phyloP scores from a whole-genome alignment of 2,113 vertebrate genomes.

The Nettapus auritus region DNA sequence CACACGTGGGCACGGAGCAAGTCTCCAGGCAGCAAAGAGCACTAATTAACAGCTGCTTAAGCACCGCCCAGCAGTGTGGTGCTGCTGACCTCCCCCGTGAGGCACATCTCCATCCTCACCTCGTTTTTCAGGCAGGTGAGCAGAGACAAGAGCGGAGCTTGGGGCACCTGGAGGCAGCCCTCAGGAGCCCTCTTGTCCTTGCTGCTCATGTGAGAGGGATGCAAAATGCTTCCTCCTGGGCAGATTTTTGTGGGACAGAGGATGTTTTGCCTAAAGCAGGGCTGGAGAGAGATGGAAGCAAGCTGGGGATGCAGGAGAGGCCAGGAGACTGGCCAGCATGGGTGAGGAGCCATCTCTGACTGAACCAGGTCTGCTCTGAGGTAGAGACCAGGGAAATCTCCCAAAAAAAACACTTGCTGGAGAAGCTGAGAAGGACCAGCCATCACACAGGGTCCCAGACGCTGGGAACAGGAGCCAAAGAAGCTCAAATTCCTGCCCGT shows the following conservation, averaged over 20 bases:
- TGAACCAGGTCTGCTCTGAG: neutral
- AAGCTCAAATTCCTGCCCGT: neutral
- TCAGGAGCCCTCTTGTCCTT: neutral
- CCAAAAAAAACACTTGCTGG: neutral
- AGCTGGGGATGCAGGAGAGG: neutral
- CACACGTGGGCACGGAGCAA: rapidly evolving
- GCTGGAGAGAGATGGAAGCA: neutral
- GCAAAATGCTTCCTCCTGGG: neutral
- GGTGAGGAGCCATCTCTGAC: neutral
- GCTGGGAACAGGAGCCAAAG: neutral
- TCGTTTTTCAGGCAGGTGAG: neutral
- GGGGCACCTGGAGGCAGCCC: neutral
- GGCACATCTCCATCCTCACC: neutral
- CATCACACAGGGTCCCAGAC: neutral
- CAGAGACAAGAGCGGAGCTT: neutral
- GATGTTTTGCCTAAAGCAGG: neutral
- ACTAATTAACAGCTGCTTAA: neutral
- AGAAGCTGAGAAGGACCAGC: neutral
- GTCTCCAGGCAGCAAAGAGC: neutral
- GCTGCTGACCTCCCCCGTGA: neutral
- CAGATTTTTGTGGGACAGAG: neutral
- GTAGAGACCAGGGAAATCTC: neutral
- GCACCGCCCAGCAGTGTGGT: neutral
- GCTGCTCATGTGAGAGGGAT: neutral
- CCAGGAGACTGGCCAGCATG: neutral